Evolutionary conservation across 2,888 invertebrate species (phyloP).

Genomic region (Lochmaea capreae): DNA sequence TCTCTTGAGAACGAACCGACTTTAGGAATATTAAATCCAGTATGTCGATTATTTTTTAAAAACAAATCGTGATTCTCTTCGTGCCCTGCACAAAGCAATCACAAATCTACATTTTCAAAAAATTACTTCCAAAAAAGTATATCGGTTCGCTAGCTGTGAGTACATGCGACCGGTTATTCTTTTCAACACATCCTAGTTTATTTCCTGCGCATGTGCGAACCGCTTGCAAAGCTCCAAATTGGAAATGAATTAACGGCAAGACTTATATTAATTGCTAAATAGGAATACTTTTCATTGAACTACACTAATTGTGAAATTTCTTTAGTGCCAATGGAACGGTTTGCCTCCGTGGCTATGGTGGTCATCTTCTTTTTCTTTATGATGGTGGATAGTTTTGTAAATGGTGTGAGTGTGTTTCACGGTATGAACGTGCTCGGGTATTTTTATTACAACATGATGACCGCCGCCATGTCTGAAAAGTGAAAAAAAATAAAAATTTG

Average conservation of each 20-base stretch:
- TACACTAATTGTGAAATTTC: slow-evolving; percentile 26
- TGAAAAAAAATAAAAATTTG: neutral
- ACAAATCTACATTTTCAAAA: neutral
- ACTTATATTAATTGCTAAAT: slow-evolving; percentile 2
- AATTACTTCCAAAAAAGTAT: neutral
- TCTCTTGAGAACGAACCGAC: no score
- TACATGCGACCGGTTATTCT: neutral
- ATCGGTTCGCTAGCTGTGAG: neutral
- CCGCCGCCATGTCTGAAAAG: slow-evolving; percentile 46
- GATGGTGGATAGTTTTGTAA: slow-evolving; percentile 75
- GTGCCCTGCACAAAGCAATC: neutral
- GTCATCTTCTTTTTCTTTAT: slow-evolving; percentile 55
- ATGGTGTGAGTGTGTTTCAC: slow-evolving; percentile 79
- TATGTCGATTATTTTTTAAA: neutral
- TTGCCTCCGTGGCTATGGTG: slow-evolving; percentile 56
- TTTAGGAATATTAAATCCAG: neutral
- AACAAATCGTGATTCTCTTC: neutral
- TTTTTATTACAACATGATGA: slow-evolving; percentile 75
- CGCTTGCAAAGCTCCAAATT: neutral
- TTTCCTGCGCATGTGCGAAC: neutral
- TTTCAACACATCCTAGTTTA: neutral
- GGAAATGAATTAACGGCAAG: neutral
- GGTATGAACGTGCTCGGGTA: slow-evolving; percentile 76
- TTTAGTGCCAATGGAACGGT: slow-evolving; percentile 51
- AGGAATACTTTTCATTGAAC: neutral